A percentile compares a stretch with the other conserved stretches of the same genome.
These are phyloP conservation scores for Myathropa florea DNA, from an alignment of 2,888 invertebrate genomes.

Conservation along the genomic window DNA sequence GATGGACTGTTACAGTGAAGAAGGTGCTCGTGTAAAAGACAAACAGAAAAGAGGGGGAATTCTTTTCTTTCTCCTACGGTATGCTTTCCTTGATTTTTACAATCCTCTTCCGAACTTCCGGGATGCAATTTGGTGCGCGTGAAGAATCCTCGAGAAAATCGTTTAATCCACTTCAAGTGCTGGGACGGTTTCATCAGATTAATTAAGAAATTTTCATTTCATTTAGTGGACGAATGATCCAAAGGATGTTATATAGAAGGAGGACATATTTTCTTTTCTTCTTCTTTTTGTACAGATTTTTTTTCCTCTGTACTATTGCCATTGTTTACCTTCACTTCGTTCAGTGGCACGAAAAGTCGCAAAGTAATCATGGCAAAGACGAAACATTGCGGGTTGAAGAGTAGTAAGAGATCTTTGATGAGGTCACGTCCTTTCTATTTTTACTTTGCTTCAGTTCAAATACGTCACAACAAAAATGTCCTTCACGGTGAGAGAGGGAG, in stretches of 20 bases:
- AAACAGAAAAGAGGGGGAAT: constrained; percentile 11
- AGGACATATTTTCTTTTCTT: constrained; percentile 12
- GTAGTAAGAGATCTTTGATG: constrained; percentile 29
- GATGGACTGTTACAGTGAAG: constrained; percentile 27
- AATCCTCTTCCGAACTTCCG: neutral
- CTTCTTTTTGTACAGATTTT: too few relatives aligned
- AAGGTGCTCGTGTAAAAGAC: constrained; percentile 34
- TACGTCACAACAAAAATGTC: neutral
- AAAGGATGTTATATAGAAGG: constrained; percentile 18
- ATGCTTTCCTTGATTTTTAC: constrained; percentile 6
- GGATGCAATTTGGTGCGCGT: constrained; percentile 58
- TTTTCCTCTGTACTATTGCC: neutral
- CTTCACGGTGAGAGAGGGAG: neutral
- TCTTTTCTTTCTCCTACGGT: constrained; percentile 27
- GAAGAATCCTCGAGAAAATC: constrained; percentile 54
- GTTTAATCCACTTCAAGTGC: constrained; percentile 55
- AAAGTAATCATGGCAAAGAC: neutral
- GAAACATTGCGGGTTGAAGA: constrained; percentile 8
- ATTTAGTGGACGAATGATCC: constrained; percentile 44
- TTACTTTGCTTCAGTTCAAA: neutral
- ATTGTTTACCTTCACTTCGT: constrained; percentile 19
- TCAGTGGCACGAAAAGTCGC: constrained; percentile 2
- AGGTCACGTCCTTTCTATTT: constrained; percentile 37
- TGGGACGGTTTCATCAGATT: constrained; percentile 65
- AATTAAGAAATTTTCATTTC: constrained; percentile 70